Evolutionary conservation across 1,140 invertebrate genomes (phyloP).

Genomic region (Drosophila sucinea): DNA sequence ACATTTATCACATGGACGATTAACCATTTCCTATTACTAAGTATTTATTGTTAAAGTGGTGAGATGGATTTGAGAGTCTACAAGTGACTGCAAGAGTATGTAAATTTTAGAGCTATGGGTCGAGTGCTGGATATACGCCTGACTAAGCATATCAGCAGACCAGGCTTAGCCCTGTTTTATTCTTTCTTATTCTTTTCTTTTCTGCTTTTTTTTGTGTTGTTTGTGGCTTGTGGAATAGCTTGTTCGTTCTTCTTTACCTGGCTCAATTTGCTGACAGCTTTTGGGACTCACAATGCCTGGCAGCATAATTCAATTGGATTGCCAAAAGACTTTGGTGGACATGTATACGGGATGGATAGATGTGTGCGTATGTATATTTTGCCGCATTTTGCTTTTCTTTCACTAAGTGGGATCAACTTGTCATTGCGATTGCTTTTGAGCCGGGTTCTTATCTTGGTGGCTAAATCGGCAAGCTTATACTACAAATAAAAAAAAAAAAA

Average conservation of each 20-base stretch:
- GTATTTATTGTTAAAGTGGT: too few species aligned
- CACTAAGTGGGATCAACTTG: constrained; percentile 58
- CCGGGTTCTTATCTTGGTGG: constrained; percentile 45
- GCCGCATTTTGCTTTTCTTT: constrained; percentile 20
- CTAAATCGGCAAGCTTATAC: constrained; percentile 46
- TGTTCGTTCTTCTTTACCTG: constrained; percentile 34
- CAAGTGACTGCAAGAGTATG: too few species aligned
- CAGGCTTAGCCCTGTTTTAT: background rate
- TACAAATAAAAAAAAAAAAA: too few species aligned
- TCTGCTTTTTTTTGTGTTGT: background rate
- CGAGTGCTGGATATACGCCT: background rate
- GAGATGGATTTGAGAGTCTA: too few species aligned
- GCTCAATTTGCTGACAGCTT: constrained; percentile 63
- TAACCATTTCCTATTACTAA: too few species aligned
- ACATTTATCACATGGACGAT: too few species aligned
- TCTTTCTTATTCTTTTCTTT: background rate
- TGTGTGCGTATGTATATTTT: background rate
- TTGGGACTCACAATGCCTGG: constrained; percentile 50
- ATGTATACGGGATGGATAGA: constrained; percentile 8
- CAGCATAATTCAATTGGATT: constrained; percentile 80
- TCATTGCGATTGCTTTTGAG: constrained; percentile 57
- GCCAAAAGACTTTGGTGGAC: constrained; percentile 49
- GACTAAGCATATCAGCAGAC: constrained; percentile 10
- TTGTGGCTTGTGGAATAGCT: background rate
- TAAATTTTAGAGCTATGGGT: too few species aligned